These are phyloP conservation scores for Esperia sulphurella DNA, from an alignment of 2,888 invertebrate genomes.

Conservation along the genomic window DNA sequence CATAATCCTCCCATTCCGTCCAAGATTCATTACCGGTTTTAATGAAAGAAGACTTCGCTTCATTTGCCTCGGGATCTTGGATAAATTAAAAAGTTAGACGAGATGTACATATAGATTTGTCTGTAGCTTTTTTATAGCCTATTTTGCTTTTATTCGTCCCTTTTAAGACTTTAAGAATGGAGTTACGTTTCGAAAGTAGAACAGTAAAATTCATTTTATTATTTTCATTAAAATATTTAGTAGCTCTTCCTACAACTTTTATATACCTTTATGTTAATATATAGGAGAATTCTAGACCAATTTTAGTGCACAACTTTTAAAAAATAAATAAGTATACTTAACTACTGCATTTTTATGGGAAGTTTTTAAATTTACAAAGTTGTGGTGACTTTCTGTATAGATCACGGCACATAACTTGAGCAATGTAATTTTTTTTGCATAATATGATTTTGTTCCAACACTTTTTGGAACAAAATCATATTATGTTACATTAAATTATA, in stretches of 20 bases:
- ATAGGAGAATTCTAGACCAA: too few relatives aligned
- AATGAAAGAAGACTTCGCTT: constrained; percentile 14
- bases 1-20: neutral
- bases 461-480: too few relatives aligned
- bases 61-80: constrained; percentile 8
- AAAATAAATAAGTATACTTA: too few relatives aligned
- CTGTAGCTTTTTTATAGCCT: neutral
- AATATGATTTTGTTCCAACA: too few relatives aligned
- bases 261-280: too few relatives aligned
- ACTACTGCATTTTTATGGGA: too few relatives aligned
- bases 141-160: neutral
- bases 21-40: constrained; percentile 7
- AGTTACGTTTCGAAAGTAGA: neutral
- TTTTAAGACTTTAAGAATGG: neutral
- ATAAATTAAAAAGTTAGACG: constrained; percentile 14
- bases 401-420: too few relatives aligned
- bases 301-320: too few relatives aligned
- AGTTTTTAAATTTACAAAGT: too few relatives aligned
- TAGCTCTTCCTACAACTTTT: neutral
- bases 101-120: neutral
- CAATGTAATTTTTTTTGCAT: too few relatives aligned
- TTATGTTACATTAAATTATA: too few relatives aligned
- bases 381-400: too few relatives aligned
- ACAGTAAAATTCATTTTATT: constrained; percentile 22
- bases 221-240: constrained; percentile 38